Base-by-base conservation (phyloP, 35 echinoderm and acorn worm species). In the Strongylocentrotus purpuratus region DNA sequence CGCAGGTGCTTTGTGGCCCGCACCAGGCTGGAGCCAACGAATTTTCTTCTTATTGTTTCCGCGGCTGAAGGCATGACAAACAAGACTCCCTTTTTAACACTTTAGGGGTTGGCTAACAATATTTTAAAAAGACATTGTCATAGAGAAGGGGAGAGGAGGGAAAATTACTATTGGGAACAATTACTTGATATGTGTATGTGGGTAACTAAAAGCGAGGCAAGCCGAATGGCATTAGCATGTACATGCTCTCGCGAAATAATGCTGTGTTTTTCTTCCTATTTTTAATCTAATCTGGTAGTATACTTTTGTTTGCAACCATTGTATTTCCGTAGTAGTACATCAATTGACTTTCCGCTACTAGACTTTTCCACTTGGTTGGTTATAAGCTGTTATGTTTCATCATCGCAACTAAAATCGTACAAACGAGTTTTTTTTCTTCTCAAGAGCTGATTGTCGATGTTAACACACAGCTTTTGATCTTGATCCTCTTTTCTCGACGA, bases 41-140 rank as follows among this genome's bases (percentile, higher is more conserved):
- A 93, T 93, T 93, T 93, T 58, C 45, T 46, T 46, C 91, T 58
- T 18, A 45, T 93, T 47, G 45, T 93, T 93, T 58, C 91, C 45
- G 48, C 33, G 46, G 91, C 47, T 93, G 89, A 93, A 93, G 91
- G 91, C 91, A 93, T 93, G 91, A 93, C 91, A 93, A 93, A 93
- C 91, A 93, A 46, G 87, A 45, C 25, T 58, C 48, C 90, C 48
- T 58, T 93, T 93, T 93, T 93, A 58, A 93, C 91, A 93, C 91
- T 93, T 50, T 93, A 58, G 91, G 91, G 91, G 46, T 93, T 93
- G 91, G 91, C 91, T 55, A 58, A 58, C 91, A 93, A 93, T 93
- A 93, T 93, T 93, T 93, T 93, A 28, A 33, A 89, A 93, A 93
- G 91, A 93, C 47, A 93, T 93, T 93, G 91, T 93, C 46, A 46